Percentiles rank a stretch among this genome's conserved stretches.
These are phyloP conservation scores for Tetragonisca angustula DNA, from an alignment of 2,888 invertebrate species.

Conservation along the genomic window DNA sequence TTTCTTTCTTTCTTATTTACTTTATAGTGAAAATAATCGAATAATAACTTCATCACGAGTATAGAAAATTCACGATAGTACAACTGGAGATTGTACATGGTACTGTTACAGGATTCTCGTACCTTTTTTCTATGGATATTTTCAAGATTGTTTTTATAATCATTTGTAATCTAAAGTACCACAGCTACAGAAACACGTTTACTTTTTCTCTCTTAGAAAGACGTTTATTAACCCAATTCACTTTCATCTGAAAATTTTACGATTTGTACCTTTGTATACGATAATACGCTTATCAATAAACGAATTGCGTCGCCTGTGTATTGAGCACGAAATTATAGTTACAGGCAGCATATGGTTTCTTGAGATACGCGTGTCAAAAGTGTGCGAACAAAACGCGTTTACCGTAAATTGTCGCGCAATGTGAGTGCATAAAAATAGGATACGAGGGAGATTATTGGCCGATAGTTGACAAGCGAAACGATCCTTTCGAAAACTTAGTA, in stretches of 20 bases:
- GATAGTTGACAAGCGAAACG: slow-evolving; percentile 29
- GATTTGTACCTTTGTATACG: background rate
- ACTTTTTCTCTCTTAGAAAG: background rate
- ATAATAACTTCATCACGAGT: slow-evolving; percentile 5
- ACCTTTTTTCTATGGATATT: slow-evolving; percentile 23
- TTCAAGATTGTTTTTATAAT: slow-evolving; percentile 44
- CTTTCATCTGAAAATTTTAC: background rate
- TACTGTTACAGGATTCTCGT: slow-evolving; percentile 11
- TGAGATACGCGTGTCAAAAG: background rate
- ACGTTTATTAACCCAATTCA: background rate
- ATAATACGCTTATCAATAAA: background rate
- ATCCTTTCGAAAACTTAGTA: slow-evolving; percentile 23
- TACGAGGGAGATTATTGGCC: slow-evolving; percentile 13
- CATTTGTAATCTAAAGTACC: slow-evolving; percentile 47
- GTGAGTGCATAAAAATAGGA: slow-evolving; percentile 8
- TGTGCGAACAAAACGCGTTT: slow-evolving; percentile 33
- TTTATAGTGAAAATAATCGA: slow-evolving; percentile 51
- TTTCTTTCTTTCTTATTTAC: slow-evolving; percentile 45
- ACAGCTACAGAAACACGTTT: slow-evolving; percentile 20
- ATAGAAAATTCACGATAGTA: slow-evolving; percentile 6
- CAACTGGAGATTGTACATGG: slow-evolving; percentile 3
- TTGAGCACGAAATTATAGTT: slow-evolving; percentile 23
- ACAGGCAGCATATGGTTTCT: slow-evolving; percentile 63
- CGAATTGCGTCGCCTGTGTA: slow-evolving; percentile 31
- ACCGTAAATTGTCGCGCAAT: slow-evolving; percentile 15